Evolutionary conservation across 1,140 invertebrate genomes (phyloP).

Genomic region (Antheraea mylitta): DNA sequence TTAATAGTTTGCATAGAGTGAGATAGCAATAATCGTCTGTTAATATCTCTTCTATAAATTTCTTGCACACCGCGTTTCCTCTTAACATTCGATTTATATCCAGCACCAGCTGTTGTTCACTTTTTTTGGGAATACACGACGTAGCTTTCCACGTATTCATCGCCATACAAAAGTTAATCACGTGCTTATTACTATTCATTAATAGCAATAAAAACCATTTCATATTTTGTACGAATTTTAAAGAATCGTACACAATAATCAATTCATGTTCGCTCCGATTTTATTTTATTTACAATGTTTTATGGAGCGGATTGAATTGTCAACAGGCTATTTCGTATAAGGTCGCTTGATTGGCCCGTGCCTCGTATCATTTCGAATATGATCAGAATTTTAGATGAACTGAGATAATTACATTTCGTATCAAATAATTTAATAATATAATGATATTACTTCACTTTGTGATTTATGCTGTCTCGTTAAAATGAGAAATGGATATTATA

Average conservation of each 20-base stretch:
- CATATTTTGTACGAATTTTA: slow-evolving; percentile 5
- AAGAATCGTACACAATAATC: slow-evolving; percentile 1
- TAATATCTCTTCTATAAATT: no score
- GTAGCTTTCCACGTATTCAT: background rate
- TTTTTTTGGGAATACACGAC: background rate
- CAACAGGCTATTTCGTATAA: slow-evolving; percentile 29
- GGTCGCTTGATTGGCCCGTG: slow-evolving; percentile 11
- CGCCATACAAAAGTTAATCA: background rate
- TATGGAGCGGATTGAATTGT: slow-evolving; percentile 43
- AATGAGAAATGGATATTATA: no score
- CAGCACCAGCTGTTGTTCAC: no score
- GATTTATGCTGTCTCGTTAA: no score
- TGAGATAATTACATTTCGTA: slow-evolving; percentile 47
- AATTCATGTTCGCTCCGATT: slow-evolving; percentile 4
- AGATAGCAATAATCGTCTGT: no score
- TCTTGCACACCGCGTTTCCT: no score
- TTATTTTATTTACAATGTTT: slow-evolving; percentile 26
- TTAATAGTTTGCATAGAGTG: no score
- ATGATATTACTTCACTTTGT: no score
- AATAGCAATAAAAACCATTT: background rate
- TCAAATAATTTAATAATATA: no score
- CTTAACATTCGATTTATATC: no score
- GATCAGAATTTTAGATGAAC: slow-evolving; percentile 45
- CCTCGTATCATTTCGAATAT: slow-evolving; percentile 28
- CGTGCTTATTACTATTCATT: background rate